Conservation (phyloP, 2,113 vertebrate genomes). For the Egretta garzetta region DNA sequence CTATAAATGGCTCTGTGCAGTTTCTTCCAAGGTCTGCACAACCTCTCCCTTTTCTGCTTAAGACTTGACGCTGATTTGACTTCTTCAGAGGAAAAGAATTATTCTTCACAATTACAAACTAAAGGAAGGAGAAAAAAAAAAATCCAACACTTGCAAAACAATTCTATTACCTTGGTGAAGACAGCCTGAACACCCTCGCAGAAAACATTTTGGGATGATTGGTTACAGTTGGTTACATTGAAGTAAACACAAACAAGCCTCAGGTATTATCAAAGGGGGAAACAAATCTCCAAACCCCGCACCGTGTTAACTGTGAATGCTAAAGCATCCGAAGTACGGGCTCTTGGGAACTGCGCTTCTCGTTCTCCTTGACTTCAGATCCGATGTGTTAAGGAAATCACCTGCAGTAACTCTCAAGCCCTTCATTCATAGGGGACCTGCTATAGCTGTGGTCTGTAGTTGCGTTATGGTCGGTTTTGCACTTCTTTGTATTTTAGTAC, state of each 20-base stretch:
- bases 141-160: not conserved
- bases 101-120: not conserved
- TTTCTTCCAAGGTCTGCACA: not conserved
- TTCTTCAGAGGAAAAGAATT: not conserved
- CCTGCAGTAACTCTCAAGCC: not conserved
- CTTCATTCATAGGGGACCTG: not conserved
- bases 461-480: constrained; percentile 14
- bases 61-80: not conserved
- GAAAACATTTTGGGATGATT: not conserved
- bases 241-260: constrained; percentile 21
- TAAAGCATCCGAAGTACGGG: not conserved
- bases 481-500: constrained; percentile 30
- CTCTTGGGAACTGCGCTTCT: not conserved
- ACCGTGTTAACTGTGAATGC: constrained; percentile 27
- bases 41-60: not conserved
- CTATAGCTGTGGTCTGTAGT: not conserved
- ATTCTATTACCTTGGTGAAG: not conserved
- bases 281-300: not conserved
- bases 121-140: not conserved
- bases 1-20: not conserved
- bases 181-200: not conserved
- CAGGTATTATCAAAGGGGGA: constrained; percentile 30
- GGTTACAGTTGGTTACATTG: not conserved
- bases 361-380: not conserved
- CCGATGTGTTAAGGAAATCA: not conserved